Base-by-base conservation (phyloP, 1,140 invertebrate genomes). In the Campodea augens region DNA sequence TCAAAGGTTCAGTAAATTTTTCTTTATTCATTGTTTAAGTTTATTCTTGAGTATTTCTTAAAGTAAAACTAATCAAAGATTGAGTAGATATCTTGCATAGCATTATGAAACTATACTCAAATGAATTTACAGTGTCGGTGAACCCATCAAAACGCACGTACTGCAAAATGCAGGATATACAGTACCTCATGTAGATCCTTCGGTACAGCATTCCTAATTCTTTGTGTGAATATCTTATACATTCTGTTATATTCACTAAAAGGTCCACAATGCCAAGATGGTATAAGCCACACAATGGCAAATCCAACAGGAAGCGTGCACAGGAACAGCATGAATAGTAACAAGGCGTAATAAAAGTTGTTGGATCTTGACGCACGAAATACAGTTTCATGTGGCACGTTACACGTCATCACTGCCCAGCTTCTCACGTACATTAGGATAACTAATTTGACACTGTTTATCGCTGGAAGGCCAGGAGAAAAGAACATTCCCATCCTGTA, bases 251-350 rank as follows among this genome's bases (percentile, higher is more conserved):
- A 81, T 22, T 76, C 73, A 15, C 89, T 89, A 63, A 96, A 97
- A 2, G 92, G 92, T 5, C 92, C 92, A 61, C 93, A 98, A 54
- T 92, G 81, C 77, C 82, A 88, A 0, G 90, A 96, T 0, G 93
- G 92, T 53, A 80, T 72, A 0, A 95, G 72, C 75, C 82, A 86
- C 0, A 96, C 88, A 46, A 96, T 83, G 0, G 90, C 84, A 60
- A 89, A 97, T 3, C 87, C 83, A 21, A 97, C 90, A 1, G 92
- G 92, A 27, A 97, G 61, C 2, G 92, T 90, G 55, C 88, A 95
- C 3, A 98, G 66, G 57, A 97, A 95, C 5, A 98, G 61, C 91
- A 96, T 96, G n/a, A 86, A 80, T 19, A 98, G 63, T 22, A 97
- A 65, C 2, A 98, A 65, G 4, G 82, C 80, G 25, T 91, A 75